Conservation (phyloP, 2,888 invertebrate genomes). For the Hesperia comma region DNA sequence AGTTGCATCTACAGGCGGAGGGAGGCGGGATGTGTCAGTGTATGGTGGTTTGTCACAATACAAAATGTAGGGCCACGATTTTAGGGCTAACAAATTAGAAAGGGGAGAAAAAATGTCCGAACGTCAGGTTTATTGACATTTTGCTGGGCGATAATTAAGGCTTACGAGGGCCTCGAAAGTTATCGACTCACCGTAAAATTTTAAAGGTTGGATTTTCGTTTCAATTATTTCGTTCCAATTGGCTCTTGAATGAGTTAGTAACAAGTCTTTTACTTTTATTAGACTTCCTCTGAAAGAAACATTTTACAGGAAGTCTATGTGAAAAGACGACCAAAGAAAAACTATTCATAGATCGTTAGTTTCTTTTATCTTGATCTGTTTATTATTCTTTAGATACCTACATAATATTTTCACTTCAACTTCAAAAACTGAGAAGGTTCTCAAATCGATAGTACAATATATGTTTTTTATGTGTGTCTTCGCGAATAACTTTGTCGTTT, state of each 20-base stretch:
- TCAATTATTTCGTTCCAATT: slow-evolving; percentile 61
- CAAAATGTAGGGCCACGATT: slow-evolving; percentile 66
- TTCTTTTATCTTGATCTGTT: neutral
- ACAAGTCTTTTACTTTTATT: slow-evolving; percentile 50
- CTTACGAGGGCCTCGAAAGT: slow-evolving; percentile 65
- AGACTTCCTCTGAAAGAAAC: slow-evolving; percentile 45
- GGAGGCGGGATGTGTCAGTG: slow-evolving; percentile 44
- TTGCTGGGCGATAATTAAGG: slow-evolving; percentile 78
- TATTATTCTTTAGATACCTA: no score
- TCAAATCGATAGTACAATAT: no score
- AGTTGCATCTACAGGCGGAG: slow-evolving; percentile 24
- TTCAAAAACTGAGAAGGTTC: no score
- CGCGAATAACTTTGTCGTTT: no score
- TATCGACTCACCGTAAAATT: slow-evolving; percentile 73
- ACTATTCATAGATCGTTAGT: neutral
- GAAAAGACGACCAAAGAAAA: neutral
- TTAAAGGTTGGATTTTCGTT: slow-evolving; percentile 66
- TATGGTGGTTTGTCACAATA: slow-evolving; percentile 48
- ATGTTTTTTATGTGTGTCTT: no score
- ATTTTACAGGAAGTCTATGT: slow-evolving; percentile 41
- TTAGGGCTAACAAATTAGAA: slow-evolving; percentile 80
- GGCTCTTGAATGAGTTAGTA: slow-evolving; percentile 53
- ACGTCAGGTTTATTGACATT: slow-evolving; percentile 81
- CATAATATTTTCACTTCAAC: no score
- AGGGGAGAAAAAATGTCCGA: slow-evolving; percentile 75